Percentiles rank a stretch among this genome's conserved stretches.
Evolutionary conservation across 1,140 invertebrate genomes (phyloP).

Genomic region (Nephila pilipes): DNA sequence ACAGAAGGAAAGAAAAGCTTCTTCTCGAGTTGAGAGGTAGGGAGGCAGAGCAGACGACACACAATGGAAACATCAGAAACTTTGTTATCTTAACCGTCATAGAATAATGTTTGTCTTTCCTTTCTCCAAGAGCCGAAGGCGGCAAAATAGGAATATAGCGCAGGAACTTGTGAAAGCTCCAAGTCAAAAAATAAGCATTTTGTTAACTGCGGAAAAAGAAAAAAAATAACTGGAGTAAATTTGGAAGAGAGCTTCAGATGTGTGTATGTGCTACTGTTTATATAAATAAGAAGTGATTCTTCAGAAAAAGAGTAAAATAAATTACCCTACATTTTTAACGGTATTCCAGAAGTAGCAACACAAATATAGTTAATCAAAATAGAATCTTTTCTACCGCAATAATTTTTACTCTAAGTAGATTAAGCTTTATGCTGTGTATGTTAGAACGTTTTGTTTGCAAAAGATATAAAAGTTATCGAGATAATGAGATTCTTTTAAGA

Average conservation of each 20-base stretch:
- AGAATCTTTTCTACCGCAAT: too few species aligned
- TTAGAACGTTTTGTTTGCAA: too few species aligned
- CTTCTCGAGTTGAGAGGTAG: neutral
- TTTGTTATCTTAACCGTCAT: slow-evolving; percentile 36
- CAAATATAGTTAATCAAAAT: neutral
- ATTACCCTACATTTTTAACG: neutral
- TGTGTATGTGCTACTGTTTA: neutral
- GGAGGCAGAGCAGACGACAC: neutral
- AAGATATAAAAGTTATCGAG: too few species aligned
- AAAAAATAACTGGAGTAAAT: neutral
- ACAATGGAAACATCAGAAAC: slow-evolving; percentile 35
- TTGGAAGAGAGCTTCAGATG: neutral
- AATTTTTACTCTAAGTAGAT: too few species aligned
- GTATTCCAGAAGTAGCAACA: neutral
- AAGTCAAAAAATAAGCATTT: neutral
- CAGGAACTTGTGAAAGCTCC: neutral
- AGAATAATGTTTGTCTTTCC: slow-evolving; percentile 36
- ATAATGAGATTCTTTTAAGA: too few species aligned
- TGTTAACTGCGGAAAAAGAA: neutral
- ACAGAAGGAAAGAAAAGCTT: slow-evolving; percentile 14
- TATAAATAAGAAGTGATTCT: slow-evolving; percentile 19
- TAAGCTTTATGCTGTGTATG: too few species aligned
- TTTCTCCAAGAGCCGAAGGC: neutral
- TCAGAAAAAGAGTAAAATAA: neutral
- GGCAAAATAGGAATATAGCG: slow-evolving; percentile 28